Conservation (phyloP, 2,113 vertebrate genomes). For the Pluvialis apricaria region DNA sequence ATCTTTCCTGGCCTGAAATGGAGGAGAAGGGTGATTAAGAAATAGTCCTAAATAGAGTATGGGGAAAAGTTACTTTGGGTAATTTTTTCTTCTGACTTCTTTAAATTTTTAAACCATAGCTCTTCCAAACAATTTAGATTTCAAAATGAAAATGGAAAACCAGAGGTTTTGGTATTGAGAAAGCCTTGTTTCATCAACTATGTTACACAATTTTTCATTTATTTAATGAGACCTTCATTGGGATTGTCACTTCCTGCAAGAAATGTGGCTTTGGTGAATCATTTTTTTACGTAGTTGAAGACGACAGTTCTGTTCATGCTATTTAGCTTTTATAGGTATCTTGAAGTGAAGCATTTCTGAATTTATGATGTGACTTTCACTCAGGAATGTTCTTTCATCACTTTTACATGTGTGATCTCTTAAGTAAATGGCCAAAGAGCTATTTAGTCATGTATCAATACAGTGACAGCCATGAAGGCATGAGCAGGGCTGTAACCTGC, state of each 20-base stretch:
- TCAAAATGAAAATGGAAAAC: background rate
- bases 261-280: background rate
- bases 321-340: background rate
- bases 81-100: background rate
- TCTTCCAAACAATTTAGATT: background rate
- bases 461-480: rapidly evolving
- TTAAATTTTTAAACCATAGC: background rate
- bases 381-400: background rate
- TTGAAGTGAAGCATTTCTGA: background rate
- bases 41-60: background rate
- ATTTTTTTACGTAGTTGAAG: background rate
- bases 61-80: background rate
- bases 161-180: background rate
- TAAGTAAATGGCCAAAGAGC: background rate
- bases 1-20: background rate
- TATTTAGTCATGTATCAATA: rapidly evolving
- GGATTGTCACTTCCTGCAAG: background rate
- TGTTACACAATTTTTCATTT: background rate
- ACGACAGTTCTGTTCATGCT: background rate
- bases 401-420: background rate
- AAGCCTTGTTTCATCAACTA: background rate
- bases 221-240: background rate
- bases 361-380: background rate
- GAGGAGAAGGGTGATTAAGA: background rate
- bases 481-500: background rate